Percentiles rank a stretch among this genome's conserved stretches.
Evolutionary conservation across 2,797 vertebrate species (phyloP).

Genomic region (Rhincodon typus): DNA sequence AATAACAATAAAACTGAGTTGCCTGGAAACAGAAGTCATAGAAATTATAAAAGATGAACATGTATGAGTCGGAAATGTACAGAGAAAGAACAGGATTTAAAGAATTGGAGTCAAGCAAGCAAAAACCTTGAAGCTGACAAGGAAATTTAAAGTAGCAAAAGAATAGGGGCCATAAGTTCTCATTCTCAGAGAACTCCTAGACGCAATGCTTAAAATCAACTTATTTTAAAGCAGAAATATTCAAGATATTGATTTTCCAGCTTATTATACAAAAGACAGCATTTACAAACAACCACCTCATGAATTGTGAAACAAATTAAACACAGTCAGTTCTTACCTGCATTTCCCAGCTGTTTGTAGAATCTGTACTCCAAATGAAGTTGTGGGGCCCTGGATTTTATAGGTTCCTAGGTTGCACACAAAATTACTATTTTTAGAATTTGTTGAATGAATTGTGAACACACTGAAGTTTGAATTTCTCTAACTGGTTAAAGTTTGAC

Average conservation of each 20-base stretch:
- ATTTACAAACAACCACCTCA: not conserved
- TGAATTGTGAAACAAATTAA: not conserved
- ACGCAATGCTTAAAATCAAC: not conserved
- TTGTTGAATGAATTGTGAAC: not conserved
- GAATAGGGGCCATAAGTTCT: not conserved
- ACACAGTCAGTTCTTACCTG: conserved; percentile 66
- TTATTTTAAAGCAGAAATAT: not conserved
- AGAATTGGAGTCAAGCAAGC: not conserved
- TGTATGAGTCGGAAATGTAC: not conserved
- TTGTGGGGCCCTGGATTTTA: conserved; percentile 92
- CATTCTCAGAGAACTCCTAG: not conserved
- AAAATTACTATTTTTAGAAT: not conserved
- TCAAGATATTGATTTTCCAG: not conserved
- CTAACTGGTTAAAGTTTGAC: not conserved
- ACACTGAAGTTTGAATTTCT: not conserved
- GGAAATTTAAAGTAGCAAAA: not conserved
- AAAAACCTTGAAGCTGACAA: not conserved
- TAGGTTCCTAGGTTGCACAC: conserved; percentile 77
- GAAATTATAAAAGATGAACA: not conserved
- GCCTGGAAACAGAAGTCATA: not conserved
- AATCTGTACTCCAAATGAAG: conserved; percentile 96
- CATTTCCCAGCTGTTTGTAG: conserved; percentile 95
- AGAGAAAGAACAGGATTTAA: not conserved
- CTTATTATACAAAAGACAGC: not conserved
- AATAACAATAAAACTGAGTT: not conserved